phyloP scores from a whole-genome alignment of 2,888 invertebrate genomes.

The Hirtodrosophila duncani region DNA sequence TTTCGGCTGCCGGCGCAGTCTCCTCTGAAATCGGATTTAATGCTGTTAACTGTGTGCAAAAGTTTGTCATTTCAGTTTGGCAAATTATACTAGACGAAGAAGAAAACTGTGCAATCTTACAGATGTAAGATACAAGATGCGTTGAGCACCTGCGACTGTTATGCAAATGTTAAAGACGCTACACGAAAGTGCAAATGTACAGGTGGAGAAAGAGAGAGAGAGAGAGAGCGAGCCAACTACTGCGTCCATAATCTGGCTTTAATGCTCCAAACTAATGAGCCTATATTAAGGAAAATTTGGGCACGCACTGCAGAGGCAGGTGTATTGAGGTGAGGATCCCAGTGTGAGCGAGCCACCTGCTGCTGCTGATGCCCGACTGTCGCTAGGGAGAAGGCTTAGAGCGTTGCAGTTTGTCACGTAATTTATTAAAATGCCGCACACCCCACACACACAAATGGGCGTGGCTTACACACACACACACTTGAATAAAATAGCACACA shows the following conservation, averaged over 20 bases:
- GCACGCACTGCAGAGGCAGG: too few relatives aligned
- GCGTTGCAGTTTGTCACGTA: slow-evolving; percentile 68
- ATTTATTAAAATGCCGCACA: slow-evolving; percentile 70
- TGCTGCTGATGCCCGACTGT: slow-evolving; percentile 29
- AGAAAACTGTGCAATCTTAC: too few relatives aligned
- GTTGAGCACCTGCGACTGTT: slow-evolving; percentile 4
- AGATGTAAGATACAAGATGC: slow-evolving; percentile 22
- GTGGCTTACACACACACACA: slow-evolving; percentile 11
- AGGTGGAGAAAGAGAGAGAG: too few relatives aligned
- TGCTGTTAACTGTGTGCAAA: slow-evolving; percentile 71
- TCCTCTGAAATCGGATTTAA: slow-evolving; percentile 68
- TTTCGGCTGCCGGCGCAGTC: slow-evolving; percentile 41
- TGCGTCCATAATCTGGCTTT: slow-evolving; percentile 59
- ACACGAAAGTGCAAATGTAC: slow-evolving; percentile 37
- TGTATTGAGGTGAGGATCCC: too few relatives aligned
- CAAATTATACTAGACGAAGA: slow-evolving; percentile 54
- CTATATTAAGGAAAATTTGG: slow-evolving; percentile 62
- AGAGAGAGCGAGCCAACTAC: too few relatives aligned
- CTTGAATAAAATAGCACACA: too few relatives aligned
- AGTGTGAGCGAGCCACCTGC: slow-evolving; percentile 44
- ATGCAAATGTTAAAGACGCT: slow-evolving; percentile 60
- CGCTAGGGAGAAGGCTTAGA: slow-evolving; percentile 31
- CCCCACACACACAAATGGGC: slow-evolving; percentile 21
- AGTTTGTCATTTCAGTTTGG: slow-evolving; percentile 69
- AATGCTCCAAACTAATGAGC: slow-evolving; percentile 68